Conservation (phyloP, 2,797 vertebrate genomes). For the Gymnothorax javanicus region DNA sequence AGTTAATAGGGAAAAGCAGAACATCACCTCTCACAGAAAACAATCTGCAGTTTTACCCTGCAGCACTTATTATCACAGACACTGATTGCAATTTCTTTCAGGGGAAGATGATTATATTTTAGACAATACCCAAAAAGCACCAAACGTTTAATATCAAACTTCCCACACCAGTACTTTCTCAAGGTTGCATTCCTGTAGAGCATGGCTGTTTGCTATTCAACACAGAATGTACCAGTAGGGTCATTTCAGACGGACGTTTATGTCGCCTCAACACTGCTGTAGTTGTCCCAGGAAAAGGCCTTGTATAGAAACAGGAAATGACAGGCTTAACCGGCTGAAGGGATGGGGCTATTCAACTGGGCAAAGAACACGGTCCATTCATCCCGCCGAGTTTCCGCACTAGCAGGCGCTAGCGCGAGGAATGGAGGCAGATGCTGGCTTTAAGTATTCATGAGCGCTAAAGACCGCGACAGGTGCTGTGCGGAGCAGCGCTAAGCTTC, state of each 20-base stretch:
- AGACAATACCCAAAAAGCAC: background rate
- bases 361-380: background rate
- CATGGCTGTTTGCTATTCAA: background rate
- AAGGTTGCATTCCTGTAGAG: background rate
- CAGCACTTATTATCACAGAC: background rate
- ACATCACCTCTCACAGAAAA: background rate
- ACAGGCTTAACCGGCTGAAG: constrained; percentile 1
- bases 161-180: background rate
- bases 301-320: background rate
- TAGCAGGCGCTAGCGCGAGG: constrained; percentile 31
- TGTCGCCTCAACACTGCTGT: background rate
- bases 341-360: background rate
- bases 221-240: background rate
- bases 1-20: background rate
- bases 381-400: background rate
- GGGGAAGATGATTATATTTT: background rate
- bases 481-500: background rate
- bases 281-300: background rate
- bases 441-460: constrained; percentile 69
- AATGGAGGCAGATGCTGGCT: constrained; percentile 54
- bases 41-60: background rate
- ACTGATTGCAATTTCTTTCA: background rate
- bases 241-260: background rate
- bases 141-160: background rate
- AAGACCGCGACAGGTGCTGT: constrained; percentile 67